Percentiles rank a stretch among this genome's conserved stretches.
phyloP scores from a whole-genome alignment of 1,140 invertebrate genomes.

The Lasioglossum albipes region DNA sequence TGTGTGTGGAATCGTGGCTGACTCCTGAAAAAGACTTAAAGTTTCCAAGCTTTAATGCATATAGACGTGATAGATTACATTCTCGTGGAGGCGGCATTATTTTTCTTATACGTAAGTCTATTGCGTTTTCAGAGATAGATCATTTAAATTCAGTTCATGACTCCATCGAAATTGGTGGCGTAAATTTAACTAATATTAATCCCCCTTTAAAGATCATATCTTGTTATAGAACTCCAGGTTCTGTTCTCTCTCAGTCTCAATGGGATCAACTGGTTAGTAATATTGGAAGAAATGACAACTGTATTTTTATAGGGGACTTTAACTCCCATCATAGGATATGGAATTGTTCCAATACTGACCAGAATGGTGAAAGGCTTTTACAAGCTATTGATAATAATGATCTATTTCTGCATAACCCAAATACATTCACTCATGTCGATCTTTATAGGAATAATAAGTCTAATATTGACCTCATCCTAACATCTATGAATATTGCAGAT shows the following conservation, averaged over 20 bases:
- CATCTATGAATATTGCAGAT: conserved; percentile 16
- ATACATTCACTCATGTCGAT: background rate
- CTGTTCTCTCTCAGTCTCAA: background rate
- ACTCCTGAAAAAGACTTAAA: too few relatives aligned
- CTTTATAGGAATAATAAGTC: background rate
- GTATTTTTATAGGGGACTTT: background rate
- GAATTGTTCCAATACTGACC: background rate
- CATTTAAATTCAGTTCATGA: background rate
- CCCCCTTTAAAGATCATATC: background rate
- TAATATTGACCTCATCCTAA: conserved; percentile 31
- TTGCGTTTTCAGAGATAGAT: too few relatives aligned
- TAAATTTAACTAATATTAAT: background rate
- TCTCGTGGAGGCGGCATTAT: too few relatives aligned
- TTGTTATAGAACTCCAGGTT: background rate
- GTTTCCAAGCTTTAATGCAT: too few relatives aligned
- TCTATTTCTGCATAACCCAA: conserved; percentile 14
- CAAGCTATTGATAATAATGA: background rate
- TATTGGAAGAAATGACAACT: background rate
- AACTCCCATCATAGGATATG: too few relatives aligned
- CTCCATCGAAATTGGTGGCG: background rate
- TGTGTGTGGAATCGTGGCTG: too few relatives aligned
- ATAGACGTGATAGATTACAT: too few relatives aligned
- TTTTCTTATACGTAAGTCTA: too few relatives aligned
- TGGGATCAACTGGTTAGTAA: background rate
- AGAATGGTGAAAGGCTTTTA: background rate